These are phyloP conservation scores for Teleopsis dalmanni DNA, from an alignment of 1,140 invertebrate species.

Conservation along the genomic window DNA sequence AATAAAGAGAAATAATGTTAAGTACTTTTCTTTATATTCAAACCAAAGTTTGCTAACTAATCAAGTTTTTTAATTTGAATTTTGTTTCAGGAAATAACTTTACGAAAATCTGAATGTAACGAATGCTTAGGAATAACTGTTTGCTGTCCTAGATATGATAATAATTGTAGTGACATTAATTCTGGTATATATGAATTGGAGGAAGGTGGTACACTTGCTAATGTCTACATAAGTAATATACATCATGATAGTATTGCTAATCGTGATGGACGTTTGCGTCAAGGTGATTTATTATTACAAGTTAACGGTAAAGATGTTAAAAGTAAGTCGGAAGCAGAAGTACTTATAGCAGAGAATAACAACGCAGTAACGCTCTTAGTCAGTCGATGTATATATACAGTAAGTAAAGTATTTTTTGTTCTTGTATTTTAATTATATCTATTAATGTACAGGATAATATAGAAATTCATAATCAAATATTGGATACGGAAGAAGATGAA, in stretches of 20 bases:
- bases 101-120: slow-evolving; percentile 50
- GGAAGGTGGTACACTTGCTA: slow-evolving; percentile 47
- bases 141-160: slow-evolving; percentile 54
- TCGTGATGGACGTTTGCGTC: slow-evolving; percentile 57
- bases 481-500: too few species aligned
- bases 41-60: too few species aligned
- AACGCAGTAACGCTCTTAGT: slow-evolving; percentile 51
- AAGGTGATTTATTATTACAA: slow-evolving; percentile 69
- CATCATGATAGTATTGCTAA: slow-evolving; percentile 61
- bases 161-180: slow-evolving; percentile 45
- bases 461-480: too few species aligned
- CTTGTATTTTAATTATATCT: background rate
- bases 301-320: slow-evolving; percentile 53
- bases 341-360: slow-evolving; percentile 49
- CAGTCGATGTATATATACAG: slow-evolving; percentile 51
- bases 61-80: too few species aligned
- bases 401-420: slow-evolving; percentile 23
- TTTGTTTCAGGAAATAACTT: slow-evolving; percentile 69
- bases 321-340: slow-evolving; percentile 51
- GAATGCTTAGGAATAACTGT: slow-evolving; percentile 63
- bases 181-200: slow-evolving; percentile 7
- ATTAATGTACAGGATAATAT: too few species aligned
- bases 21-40: too few species aligned
- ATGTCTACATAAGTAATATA: slow-evolving; percentile 68
- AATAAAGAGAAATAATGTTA: too few species aligned